A percentile compares a stretch with the other conserved stretches of the same genome.
Conservation (phyloP, 2,113 vertebrate species). For the Pterocles burchelli region DNA sequence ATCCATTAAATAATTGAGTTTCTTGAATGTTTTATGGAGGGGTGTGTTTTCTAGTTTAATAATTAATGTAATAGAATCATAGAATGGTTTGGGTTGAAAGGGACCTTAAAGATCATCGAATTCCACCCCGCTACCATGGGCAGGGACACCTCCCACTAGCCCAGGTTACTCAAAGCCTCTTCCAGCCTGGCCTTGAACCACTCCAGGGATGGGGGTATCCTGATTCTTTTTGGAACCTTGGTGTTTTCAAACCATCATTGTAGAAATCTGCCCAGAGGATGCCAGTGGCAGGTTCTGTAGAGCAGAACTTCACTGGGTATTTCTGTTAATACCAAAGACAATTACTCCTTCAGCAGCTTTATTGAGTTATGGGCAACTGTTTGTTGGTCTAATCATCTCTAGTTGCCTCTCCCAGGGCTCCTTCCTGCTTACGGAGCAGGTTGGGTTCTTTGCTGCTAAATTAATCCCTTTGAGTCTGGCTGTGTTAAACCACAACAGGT, state of each 20-base stretch:
- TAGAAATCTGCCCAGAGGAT: accelerated
- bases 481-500: not conserved
- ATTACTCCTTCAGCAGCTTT: not conserved
- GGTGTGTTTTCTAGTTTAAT: not conserved
- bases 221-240: not conserved
- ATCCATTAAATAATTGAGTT: not conserved
- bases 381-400: not conserved
- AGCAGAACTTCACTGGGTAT: not conserved
- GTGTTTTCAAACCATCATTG: not conserved
- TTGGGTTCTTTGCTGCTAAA: not conserved
- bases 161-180: no score
- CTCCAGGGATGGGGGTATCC: not conserved
- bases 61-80: not conserved
- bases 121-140: no score
- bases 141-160: no score
- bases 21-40: not conserved
- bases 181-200: no score
- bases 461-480: not conserved
- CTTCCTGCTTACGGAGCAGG: not conserved
- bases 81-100: no score
- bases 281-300: not conserved
- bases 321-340: not conserved
- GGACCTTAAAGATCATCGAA: no score
- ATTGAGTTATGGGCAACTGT: not conserved
- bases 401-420: not conserved